phyloP scores from a whole-genome alignment of 2,113 vertebrate species.

The Upupa epops region DNA sequence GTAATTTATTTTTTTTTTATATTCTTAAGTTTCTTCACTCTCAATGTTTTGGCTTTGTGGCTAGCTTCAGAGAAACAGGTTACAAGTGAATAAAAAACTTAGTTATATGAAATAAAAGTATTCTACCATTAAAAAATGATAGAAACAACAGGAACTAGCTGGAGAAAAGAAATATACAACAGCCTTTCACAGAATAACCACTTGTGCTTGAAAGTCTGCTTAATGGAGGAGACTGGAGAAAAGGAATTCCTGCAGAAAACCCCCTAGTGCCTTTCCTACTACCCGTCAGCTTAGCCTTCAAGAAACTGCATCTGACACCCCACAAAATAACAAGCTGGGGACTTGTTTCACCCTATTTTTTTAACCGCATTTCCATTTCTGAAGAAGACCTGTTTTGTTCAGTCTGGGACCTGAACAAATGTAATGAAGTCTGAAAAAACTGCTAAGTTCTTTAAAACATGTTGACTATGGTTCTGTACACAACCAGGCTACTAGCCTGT shows the following conservation, averaged over 20 bases:
- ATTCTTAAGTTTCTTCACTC: neutral
- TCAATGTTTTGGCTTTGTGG: neutral
- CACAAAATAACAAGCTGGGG: neutral
- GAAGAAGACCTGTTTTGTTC: neutral
- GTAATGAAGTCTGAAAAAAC: neutral
- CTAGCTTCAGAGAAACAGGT: neutral
- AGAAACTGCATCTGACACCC: neutral
- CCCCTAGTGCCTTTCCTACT: fast-evolving
- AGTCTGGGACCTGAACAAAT: neutral
- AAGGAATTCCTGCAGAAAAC: neutral
- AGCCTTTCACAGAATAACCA: neutral
- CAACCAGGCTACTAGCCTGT: neutral
- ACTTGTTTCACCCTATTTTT: neutral
- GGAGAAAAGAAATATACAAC: neutral
- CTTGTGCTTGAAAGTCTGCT: neutral
- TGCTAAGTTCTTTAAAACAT: neutral
- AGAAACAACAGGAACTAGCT: neutral
- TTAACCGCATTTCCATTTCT: neutral
- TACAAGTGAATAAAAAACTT: neutral
- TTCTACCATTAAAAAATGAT: neutral
- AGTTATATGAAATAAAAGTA: too few species aligned
- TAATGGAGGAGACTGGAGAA: neutral
- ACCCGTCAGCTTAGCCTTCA: neutral
- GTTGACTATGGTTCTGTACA: neutral
- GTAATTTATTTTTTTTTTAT: neutral